A percentile compares a stretch with the other conserved stretches of the same genome.
Conservation (phyloP, 2,797 vertebrate genomes). For the Benthosema pterotum region DNA sequence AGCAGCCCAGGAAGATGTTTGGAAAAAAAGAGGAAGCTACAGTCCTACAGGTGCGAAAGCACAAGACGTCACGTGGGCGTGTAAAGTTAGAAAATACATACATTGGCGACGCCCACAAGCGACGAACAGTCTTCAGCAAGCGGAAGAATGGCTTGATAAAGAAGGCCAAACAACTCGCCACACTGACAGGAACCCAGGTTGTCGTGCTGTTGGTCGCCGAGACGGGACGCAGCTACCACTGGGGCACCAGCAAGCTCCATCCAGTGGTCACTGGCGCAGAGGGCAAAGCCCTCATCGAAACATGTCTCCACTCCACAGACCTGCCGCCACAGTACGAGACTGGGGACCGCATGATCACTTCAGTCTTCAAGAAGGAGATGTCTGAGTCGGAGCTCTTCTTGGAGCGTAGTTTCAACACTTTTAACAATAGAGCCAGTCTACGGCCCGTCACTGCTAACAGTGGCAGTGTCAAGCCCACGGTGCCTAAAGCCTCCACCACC, state of each 20-base stretch:
- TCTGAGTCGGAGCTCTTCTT: conserved; percentile 93
- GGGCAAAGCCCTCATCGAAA: conserved; percentile 97
- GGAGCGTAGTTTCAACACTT: conserved; percentile 31
- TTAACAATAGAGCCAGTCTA: conserved; percentile 78
- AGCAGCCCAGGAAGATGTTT: no score
- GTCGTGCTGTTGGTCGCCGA: conserved; percentile 96
- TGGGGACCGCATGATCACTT: conserved; percentile 98
- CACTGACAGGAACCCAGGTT: conserved; percentile 96
- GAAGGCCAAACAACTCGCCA: conserved; percentile 97
- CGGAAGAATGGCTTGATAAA: no score
- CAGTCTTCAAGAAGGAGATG: conserved; percentile 97
- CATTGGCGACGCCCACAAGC: no score
- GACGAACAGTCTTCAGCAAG: no score
- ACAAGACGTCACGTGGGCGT: no score
- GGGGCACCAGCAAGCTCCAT: conserved; percentile 96
- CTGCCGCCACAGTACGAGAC: conserved; percentile 94
- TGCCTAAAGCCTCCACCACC: conserved; percentile 90
- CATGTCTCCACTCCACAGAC: conserved; percentile 98
- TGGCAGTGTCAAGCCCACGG: conserved; percentile 87
- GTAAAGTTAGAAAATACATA: no score
- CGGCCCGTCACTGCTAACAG: conserved; percentile 84
- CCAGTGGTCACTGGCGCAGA: conserved; percentile 99
- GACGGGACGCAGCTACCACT: conserved; percentile 97
- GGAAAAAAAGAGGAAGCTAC: no score
- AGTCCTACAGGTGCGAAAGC: no score